Conservation (phyloP, 2,888 invertebrate species). For the Agrilus biguttatus region DNA sequence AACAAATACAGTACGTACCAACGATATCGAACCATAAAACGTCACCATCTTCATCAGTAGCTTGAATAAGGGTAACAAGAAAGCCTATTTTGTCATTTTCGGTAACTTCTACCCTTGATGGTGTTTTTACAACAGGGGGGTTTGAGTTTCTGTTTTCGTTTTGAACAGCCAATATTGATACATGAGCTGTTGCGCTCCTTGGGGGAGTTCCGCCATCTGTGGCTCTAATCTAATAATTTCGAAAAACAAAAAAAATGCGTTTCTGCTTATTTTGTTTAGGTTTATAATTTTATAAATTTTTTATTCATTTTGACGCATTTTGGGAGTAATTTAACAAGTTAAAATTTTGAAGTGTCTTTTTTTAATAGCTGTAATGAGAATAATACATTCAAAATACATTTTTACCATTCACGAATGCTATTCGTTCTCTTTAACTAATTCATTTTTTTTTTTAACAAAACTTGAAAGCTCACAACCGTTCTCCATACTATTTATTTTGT, state of each 20-base stretch:
- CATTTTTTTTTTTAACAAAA: too few relatives aligned
- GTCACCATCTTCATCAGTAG: slow-evolving; percentile 74
- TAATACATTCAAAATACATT: too few relatives aligned
- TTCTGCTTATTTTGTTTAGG: too few relatives aligned
- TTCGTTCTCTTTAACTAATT: too few relatives aligned
- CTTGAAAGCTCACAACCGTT: too few relatives aligned
- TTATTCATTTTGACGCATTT: too few relatives aligned
- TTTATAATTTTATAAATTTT: too few relatives aligned
- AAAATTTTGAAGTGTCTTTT: too few relatives aligned
- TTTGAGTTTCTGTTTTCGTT: slow-evolving; percentile 43
- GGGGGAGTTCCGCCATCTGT: slow-evolving; percentile 66
- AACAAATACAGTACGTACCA: slow-evolving; percentile 39
- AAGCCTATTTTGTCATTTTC: slow-evolving; percentile 80
- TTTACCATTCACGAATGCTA: too few relatives aligned
- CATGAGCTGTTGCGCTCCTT: slow-evolving; percentile 60
- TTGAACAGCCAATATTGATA: slow-evolving; percentile 51
- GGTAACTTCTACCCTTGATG: slow-evolving; percentile 59
- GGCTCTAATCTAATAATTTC: slow-evolving; percentile 50
- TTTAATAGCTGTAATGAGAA: too few relatives aligned
- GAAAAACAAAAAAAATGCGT: background rate
- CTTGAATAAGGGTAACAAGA: slow-evolving; percentile 73
- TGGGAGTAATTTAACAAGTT: too few relatives aligned
- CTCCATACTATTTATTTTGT: too few relatives aligned
- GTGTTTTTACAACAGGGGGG: slow-evolving; percentile 45
- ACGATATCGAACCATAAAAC: slow-evolving; percentile 83